Conservation (phyloP, 2,113 vertebrate genomes). For the Vanacampus margaritifer region DNA sequence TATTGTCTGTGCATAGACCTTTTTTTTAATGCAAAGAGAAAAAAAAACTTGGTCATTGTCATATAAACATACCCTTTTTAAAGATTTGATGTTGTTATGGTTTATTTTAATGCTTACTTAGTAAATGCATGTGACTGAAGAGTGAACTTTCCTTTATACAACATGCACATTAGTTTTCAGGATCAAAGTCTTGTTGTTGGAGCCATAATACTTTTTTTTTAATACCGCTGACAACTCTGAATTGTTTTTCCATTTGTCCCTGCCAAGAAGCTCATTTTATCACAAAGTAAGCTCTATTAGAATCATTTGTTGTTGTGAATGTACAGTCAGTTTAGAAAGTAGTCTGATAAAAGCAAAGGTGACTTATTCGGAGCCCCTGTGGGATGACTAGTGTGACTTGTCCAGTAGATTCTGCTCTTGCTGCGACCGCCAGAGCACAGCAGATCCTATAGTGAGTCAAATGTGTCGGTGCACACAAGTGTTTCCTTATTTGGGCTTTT, state of each 20-base stretch:
- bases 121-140: constrained; percentile 10
- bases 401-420: constrained; percentile 32
- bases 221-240: constrained; percentile 27
- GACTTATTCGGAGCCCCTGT: constrained; percentile 8
- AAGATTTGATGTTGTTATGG: background rate
- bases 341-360: constrained; percentile 25
- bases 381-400: constrained; percentile 37
- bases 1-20: background rate
- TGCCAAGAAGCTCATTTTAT: constrained; percentile 57
- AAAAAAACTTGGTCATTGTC: background rate
- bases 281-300: constrained; percentile 24
- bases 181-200: constrained; percentile 2
- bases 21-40: background rate
- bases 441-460: constrained; percentile 49
- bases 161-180: background rate
- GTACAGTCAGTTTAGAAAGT: background rate
- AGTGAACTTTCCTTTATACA: background rate
- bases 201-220: constrained; percentile 7
- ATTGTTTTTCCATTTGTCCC: constrained; percentile 53
- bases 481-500: constrained; percentile 70
- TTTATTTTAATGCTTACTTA: background rate
- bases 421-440: constrained; percentile 22
- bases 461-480: constrained; percentile 35
- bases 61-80: background rate
- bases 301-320: constrained; percentile 23